Evolutionary conservation across 2,113 vertebrate species (phyloP).

Genomic region (Siniperca chuatsi): DNA sequence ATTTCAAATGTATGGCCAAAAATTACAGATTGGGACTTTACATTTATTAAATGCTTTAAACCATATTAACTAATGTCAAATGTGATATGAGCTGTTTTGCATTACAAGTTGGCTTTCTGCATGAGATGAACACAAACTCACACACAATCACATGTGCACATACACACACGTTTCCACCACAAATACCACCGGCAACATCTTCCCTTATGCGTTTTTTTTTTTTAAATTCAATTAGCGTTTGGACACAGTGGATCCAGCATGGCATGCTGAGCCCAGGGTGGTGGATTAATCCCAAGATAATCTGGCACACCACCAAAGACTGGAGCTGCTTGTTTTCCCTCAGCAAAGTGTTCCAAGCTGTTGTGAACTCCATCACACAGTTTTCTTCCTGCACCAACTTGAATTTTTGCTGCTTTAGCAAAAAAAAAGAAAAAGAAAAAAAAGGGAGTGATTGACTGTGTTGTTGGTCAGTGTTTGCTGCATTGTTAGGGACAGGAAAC

Average conservation of each 20-base stretch:
- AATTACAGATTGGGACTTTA: background rate
- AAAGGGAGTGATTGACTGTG: background rate
- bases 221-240: slow-evolving; percentile 28
- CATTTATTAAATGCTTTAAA: background rate
- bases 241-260: slow-evolving; percentile 23
- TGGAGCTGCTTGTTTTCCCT: slow-evolving; percentile 37
- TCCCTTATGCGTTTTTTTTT: slow-evolving; percentile 7
- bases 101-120: background rate
- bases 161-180: background rate
- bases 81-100: background rate
- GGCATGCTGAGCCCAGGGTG: slow-evolving; percentile 27
- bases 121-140: background rate
- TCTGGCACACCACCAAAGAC: slow-evolving; percentile 48
- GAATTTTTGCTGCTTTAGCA: slow-evolving; percentile 29
- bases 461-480: slow-evolving; percentile 30
- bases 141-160: background rate
- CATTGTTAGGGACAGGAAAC: background rate
- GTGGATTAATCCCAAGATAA: slow-evolving; percentile 53
- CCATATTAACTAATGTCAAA: background rate
- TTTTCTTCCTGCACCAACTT: slow-evolving; percentile 13
- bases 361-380: slow-evolving; percentile 53
- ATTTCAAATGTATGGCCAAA: background rate
- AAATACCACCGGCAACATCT: slow-evolving; percentile 2
- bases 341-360: slow-evolving; percentile 46
- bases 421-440: background rate